These are phyloP conservation scores for Arenaria interpres DNA, from an alignment of 2,113 vertebrate genomes.

Conservation along the genomic window DNA sequence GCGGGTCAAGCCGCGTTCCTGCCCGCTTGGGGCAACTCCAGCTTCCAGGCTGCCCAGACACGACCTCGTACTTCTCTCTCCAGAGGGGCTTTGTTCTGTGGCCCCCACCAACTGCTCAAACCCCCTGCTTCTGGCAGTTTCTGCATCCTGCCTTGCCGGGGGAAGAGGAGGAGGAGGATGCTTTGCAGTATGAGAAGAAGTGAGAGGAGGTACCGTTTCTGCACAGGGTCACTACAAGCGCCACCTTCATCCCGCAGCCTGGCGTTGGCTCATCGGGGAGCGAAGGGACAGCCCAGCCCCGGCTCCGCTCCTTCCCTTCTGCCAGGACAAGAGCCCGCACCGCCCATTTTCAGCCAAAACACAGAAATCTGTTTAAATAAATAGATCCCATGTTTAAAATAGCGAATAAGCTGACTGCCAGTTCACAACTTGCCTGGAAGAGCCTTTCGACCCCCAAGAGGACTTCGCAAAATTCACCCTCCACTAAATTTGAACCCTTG, in stretches of 20 bases:
- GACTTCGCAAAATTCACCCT: neutral
- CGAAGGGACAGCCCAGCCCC: neutral
- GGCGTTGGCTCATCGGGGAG: neutral
- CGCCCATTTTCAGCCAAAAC: neutral
- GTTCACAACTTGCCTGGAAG: neutral
- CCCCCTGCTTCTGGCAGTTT: neutral
- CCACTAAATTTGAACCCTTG: neutral
- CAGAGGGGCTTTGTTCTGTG: neutral
- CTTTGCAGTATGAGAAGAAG: neutral
- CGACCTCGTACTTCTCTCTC: rapidly evolving
- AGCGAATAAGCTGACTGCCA: neutral
- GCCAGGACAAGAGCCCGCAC: neutral
- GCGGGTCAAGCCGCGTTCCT: rapidly evolving
- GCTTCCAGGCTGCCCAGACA: neutral
- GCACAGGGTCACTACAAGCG: neutral
- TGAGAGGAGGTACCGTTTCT: neutral
- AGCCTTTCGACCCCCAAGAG: neutral
- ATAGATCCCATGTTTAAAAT: conserved; percentile 9
- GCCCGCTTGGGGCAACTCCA: neutral
- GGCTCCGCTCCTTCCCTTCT: neutral
- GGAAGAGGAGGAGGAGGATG: neutral
- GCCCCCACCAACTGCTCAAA: neutral
- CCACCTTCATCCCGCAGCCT: neutral
- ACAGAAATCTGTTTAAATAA: neutral
- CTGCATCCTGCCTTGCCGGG: rapidly evolving